These are phyloP conservation scores for Danio choprae DNA, from an alignment of 2,797 vertebrate genomes.

Conservation along the genomic window DNA sequence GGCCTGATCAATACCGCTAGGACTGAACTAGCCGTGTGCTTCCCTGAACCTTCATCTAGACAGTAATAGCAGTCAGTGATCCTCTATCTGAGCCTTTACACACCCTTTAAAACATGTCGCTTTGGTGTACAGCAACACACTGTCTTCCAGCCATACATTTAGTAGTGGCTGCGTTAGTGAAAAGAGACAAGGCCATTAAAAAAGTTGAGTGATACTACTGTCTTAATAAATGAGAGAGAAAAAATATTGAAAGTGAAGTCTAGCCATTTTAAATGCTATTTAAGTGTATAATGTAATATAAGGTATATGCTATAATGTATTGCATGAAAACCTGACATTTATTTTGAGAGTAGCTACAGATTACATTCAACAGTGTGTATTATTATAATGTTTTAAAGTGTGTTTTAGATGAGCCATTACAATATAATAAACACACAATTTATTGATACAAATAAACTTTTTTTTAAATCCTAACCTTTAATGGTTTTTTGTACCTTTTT, in stretches of 20 bases:
- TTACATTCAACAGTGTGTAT: too few species aligned
- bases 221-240: not conserved
- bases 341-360: not conserved
- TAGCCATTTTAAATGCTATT: not conserved
- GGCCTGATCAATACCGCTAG: slow-evolving; percentile 53
- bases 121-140: not conserved
- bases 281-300: too few species aligned
- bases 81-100: not conserved
- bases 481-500: too few species aligned
- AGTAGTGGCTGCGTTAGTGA: not conserved
- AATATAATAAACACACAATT: too few species aligned
- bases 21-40: slow-evolving; percentile 45
- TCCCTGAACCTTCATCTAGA: slow-evolving; percentile 36
- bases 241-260: not conserved
- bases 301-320: too few species aligned
- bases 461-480: too few species aligned
- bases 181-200: not conserved
- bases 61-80: slow-evolving; percentile 34
- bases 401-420: too few species aligned
- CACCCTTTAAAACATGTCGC: not conserved
- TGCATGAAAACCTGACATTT: not conserved
- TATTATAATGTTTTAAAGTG: too few species aligned
- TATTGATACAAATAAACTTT: too few species aligned
- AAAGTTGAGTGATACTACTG: not conserved
- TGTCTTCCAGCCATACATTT: not conserved